A percentile compares a stretch with the other conserved stretches of the same genome.
Conservation (phyloP, 2,888 invertebrate species). For the Tetanocera ferruginea region DNA sequence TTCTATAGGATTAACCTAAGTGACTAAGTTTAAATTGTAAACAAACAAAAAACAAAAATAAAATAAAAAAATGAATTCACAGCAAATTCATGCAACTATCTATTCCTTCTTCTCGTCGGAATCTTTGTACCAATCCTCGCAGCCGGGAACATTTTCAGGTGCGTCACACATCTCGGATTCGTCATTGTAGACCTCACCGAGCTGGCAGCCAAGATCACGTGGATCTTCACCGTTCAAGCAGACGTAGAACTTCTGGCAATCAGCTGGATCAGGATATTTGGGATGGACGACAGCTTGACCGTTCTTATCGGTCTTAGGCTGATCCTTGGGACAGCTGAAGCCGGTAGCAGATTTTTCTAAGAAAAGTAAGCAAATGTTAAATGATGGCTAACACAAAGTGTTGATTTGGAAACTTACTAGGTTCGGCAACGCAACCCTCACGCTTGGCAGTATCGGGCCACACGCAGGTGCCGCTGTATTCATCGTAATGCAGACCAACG, state of each 20-base stretch:
- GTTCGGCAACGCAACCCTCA: constrained; percentile 76
- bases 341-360: constrained; percentile 84
- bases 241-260: constrained; percentile 93
- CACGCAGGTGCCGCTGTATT: constrained; percentile 89
- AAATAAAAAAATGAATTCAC: constrained; percentile 47
- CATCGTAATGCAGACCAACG: constrained; percentile 91
- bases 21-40: constrained; percentile 47
- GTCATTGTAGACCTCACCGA: constrained; percentile 93
- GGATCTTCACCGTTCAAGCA: constrained; percentile 89
- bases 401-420: constrained; percentile 70
- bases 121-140: constrained; percentile 94
- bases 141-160: constrained; percentile 91
- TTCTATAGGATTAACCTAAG: constrained; percentile 51
- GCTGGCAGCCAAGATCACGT: constrained; percentile 87
- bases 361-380: constrained; percentile 51
- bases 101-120: constrained; percentile 74
- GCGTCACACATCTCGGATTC: constrained; percentile 87
- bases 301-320: constrained; percentile 74
- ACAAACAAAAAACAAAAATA: constrained; percentile 39
- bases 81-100: constrained; percentile 42
- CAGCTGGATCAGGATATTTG: constrained; percentile 86
- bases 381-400: background rate
- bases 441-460: constrained; percentile 88
- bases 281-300: constrained; percentile 86
- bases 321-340: constrained; percentile 85